Evolutionary conservation across 2,797 vertebrate genomes (phyloP), one percentile per base, ranked within the genome.

Genomic region (Lacerta viridis): DNA sequence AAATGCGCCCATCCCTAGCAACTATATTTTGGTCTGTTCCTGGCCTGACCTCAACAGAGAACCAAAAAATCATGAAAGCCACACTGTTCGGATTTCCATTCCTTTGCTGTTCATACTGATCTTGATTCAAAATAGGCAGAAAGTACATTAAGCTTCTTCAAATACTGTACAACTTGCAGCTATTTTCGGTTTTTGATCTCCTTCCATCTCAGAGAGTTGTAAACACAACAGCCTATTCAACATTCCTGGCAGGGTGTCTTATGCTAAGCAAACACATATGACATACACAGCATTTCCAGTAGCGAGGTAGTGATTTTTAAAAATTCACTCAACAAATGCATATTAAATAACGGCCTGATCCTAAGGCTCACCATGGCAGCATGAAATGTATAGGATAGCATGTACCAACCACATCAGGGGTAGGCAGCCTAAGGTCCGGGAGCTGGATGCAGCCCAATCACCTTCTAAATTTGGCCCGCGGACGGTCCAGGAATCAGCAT

Each of bases 111-210:
- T 41, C 91, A 23, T 33, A 64, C 23, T 66, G 68, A 18, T 91
- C 89, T 86, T 4, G 4, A 71, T 83, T 85, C 80, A 93, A 87
- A 92, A 92, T 29, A 89, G 55, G 29, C 72, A 83, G 36, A 0
- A 64, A 17, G 68, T 41, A 41, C 92, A 79, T 92, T 87, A 71
- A 71, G 50, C 10, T 88, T 82, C 68, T 87, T 80, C 75, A 80
- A 88, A 79, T 80, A 75, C 85, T 61, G 7, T 68, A 90, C 0
- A 0, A 86, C 23, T 90, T 10, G 78, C 46, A 91, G 66, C 25
- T 75, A 69, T 83, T 90, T 92, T 92, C 71, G 66, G 29, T 82
- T 92, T 92, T 90, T 92, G 89, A 0, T 92, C 80, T 86, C 50
- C 83, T 83, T 93, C 50, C 75, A 89, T 93, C 71, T 93, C 66